Percentiles rank a stretch among this genome's conserved stretches.
phyloP scores from a whole-genome alignment of 2,797 vertebrate species.

The Chiroxiphia lanceolata region DNA sequence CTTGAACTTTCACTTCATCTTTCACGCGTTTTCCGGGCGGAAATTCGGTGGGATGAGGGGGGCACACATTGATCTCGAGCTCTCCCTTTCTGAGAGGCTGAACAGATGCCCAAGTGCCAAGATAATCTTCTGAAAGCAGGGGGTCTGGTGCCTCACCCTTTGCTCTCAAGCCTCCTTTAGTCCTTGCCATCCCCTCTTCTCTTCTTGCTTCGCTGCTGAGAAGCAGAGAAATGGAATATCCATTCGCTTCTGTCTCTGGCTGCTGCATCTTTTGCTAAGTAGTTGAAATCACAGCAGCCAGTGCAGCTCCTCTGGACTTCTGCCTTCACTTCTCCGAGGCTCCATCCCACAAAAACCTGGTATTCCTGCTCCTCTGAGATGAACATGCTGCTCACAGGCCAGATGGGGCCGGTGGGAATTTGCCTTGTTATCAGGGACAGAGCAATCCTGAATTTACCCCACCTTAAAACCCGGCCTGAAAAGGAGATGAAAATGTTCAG shows the following conservation, averaged over 20 bases:
- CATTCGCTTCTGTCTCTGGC: not conserved
- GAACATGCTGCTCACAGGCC: not conserved
- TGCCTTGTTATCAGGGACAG: not conserved
- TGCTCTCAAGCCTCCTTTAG: not conserved
- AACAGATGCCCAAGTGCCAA: not conserved
- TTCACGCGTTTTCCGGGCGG: not conserved
- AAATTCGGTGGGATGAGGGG: not conserved
- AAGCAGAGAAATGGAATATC: not conserved
- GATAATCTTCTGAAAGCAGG: not conserved
- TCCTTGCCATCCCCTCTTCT: not conserved
- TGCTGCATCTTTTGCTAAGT: not conserved
- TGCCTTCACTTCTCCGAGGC: not conserved
- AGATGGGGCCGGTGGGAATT: not conserved
- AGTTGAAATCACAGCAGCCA: not conserved
- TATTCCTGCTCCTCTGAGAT: not conserved
- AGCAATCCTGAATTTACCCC: not conserved
- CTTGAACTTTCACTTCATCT: slow-evolving; percentile 31
- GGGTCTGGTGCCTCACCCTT: not conserved
- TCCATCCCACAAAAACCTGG: not conserved
- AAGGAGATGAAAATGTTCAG: not conserved
- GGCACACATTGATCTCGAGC: not conserved
- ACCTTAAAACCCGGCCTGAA: not conserved
- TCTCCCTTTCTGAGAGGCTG: not conserved
- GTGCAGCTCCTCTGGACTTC: not conserved
- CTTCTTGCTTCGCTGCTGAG: not conserved